phyloP scores from a whole-genome alignment of 2,797 vertebrate species.

The Malacoraja senta region DNA sequence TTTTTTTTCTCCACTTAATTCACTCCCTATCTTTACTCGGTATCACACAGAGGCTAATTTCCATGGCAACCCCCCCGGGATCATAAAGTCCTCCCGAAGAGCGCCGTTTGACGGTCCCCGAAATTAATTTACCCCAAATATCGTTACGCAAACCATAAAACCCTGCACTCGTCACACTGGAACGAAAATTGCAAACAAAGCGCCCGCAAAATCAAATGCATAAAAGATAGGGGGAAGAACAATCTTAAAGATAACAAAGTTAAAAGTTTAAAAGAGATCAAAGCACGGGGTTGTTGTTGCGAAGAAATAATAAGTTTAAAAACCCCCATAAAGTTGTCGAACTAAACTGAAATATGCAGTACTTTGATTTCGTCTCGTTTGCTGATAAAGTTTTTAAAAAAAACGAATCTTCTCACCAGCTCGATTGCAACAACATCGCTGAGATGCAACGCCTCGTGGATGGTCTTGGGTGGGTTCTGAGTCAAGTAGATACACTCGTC shows the following conservation, averaged over 20 bases:
- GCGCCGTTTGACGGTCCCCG: background rate
- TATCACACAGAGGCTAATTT: background rate
- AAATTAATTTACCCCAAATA: too few species aligned
- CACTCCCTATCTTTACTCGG: background rate
- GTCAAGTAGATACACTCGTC: conserved; percentile 62
- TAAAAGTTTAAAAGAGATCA: too few species aligned
- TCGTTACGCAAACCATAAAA: background rate
- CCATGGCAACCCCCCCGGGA: too few species aligned
- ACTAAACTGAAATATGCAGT: too few species aligned
- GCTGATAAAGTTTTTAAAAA: too few species aligned
- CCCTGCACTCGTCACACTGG: background rate
- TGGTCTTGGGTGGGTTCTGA: conserved; percentile 60
- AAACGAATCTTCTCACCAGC: conserved; percentile 57
- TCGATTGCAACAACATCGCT: conserved; percentile 59
- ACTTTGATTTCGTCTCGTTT: too few species aligned
- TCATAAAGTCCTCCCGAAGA: background rate
- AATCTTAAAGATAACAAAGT: too few species aligned
- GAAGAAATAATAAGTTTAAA: too few species aligned
- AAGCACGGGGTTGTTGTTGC: too few species aligned
- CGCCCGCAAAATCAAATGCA: background rate
- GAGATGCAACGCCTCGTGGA: conserved; percentile 55
- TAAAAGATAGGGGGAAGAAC: background rate
- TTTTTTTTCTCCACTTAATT: background rate
- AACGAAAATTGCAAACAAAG: background rate
- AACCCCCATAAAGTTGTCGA: too few species aligned